These are phyloP conservation scores for Drusus annulatus DNA, from an alignment of 1,140 invertebrate genomes.

Conservation along the genomic window DNA sequence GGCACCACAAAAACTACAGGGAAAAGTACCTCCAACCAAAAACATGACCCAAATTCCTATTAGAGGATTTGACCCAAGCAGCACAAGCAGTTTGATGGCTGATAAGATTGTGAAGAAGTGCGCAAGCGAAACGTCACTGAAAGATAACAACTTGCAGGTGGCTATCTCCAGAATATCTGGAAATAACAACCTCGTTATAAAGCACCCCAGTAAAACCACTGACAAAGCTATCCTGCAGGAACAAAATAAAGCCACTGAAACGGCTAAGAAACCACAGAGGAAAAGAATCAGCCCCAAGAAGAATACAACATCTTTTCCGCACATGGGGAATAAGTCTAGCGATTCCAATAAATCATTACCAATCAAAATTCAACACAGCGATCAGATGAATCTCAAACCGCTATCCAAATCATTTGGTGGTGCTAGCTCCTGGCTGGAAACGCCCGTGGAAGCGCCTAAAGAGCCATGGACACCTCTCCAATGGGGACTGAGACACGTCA, in stretches of 20 bases:
- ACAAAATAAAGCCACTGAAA: not conserved
- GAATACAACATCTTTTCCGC: too few species aligned
- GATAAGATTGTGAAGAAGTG: not conserved
- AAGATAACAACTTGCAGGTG: slow-evolving; percentile 14
- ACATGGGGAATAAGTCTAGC: not conserved
- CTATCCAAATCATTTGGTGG: too few species aligned
- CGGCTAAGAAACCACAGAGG: not conserved
- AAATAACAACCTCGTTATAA: slow-evolving; percentile 1
- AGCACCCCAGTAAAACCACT: not conserved
- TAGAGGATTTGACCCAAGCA: not conserved
- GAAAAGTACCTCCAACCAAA: not conserved
- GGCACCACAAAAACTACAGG: not conserved
- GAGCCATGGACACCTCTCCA: slow-evolving; percentile 35
- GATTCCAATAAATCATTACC: not conserved
- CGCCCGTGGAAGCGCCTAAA: not conserved
- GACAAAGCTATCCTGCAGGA: not conserved
- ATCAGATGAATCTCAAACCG: too few species aligned
- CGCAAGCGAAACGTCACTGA: not conserved
- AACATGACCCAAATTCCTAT: not conserved
- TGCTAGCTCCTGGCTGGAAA: not conserved
- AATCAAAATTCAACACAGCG: not conserved
- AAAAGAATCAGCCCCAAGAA: not conserved
- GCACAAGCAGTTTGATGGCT: not conserved
- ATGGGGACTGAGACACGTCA: slow-evolving; percentile 37
- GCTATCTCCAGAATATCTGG: slow-evolving; percentile 17